Base-by-base conservation (phyloP, 1,140 invertebrate genomes). In the Drosophila pseudoobscura region DNA sequence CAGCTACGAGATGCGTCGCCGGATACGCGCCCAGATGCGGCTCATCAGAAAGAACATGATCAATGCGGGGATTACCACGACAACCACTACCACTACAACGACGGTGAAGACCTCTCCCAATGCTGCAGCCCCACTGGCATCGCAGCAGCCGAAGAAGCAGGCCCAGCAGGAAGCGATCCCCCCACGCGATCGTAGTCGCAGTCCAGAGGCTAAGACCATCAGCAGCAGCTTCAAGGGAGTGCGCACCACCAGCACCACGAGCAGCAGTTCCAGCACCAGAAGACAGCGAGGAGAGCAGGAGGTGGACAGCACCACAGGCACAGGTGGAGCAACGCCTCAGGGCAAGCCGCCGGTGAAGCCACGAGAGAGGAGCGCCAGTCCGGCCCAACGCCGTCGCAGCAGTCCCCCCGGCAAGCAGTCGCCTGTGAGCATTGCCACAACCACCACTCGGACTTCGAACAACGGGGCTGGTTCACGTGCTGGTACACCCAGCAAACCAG, bases 21-120 rank as follows among this genome's bases (percentile, higher is more conserved):
- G 95, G 59, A 96, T 96, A 56, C 93, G 96, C 68, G 93, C 95
- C 7, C 95, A 96, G 91, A 95, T 96, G 56, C 92, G 95, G 69
- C 83, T 94, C 7, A 94, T 95, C 3, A 94, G 94, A 69, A 94
- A 95, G 75, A 91, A 91, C 24, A 62, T 84, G 75, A 77, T 88
- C 22, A 91, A 91, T 62, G 69, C 87, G 9, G 63, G 59, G 0
- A 68, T 45, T 0, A 60, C 43, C 6, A 68, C 41, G 3, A 64
- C 55, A 3, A 84, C 52, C 7, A 84, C 46, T 0, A 80, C 39
- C 2, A 75, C 29, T 0, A 65, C 52, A 7, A 60, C 44, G 35
- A 35, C 55, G 7, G 65, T 64, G 6, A 69, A 69, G n/a, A 61
- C 59, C 26, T 64, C 80, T 7, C 74, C 64, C 3, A 24, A 57